Evolutionary conservation across 2,888 invertebrate species (phyloP).

Genomic region (Meta bourneti): DNA sequence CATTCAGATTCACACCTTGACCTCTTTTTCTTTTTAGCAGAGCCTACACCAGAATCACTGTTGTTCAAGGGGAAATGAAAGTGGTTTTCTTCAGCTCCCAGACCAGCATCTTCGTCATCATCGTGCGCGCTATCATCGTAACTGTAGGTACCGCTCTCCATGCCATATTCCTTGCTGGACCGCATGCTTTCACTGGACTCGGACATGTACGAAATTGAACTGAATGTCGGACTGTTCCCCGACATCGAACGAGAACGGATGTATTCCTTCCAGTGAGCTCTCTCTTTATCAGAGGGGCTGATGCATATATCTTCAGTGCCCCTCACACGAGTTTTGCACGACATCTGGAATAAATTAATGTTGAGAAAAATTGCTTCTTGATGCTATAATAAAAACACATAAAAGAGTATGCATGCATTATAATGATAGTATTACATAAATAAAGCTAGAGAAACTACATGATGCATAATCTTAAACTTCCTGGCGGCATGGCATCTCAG

Average conservation of each 20-base stretch:
- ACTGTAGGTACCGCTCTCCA: constrained; percentile 40
- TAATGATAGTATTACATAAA: too few species aligned
- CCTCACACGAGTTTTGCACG: constrained; percentile 79
- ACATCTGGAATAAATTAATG: constrained; percentile 69
- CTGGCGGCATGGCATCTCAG: too few species aligned
- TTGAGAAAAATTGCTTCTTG: background rate
- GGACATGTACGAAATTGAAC: constrained; percentile 70
- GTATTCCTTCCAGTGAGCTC: constrained; percentile 80
- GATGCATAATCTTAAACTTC: too few species aligned
- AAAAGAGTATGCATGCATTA: too few species aligned
- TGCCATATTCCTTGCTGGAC: constrained; percentile 52
- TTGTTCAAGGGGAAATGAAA: constrained; percentile 44
- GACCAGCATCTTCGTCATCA: constrained; percentile 58
- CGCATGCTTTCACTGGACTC: constrained; percentile 63
- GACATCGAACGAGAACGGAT: constrained; percentile 80
- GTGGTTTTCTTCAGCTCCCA: constrained; percentile 53
- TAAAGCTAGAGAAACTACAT: too few species aligned
- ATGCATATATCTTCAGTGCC: constrained; percentile 81
- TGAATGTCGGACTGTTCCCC: constrained; percentile 67
- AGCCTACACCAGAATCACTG: constrained; percentile 71
- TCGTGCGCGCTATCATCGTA: constrained; percentile 42
- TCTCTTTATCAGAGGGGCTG: constrained; percentile 80
- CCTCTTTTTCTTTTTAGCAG: constrained; percentile 40
- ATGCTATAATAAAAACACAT: too few species aligned
- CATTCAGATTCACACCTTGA: constrained; percentile 76